A percentile compares a stretch with the other conserved stretches of the same genome.
Evolutionary conservation across 2,797 vertebrate genomes (phyloP).

Genomic region (Pteropus rufus): DNA sequence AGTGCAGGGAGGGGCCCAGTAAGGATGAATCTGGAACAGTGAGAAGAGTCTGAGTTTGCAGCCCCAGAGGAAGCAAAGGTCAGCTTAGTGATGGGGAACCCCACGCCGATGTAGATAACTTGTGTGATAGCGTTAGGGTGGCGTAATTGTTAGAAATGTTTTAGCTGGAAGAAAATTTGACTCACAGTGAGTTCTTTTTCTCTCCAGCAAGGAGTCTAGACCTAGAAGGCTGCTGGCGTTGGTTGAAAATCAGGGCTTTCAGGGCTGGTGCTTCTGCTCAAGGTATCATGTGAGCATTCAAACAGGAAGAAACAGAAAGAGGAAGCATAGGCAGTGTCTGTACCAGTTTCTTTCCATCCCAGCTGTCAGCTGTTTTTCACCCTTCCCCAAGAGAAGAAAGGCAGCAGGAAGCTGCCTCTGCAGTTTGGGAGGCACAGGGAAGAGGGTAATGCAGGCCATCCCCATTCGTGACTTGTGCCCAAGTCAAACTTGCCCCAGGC

Average conservation of each 20-base stretch:
- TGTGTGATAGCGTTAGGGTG: not conserved
- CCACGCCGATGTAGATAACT: rapidly evolving
- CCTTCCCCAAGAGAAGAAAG: not conserved
- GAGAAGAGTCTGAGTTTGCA: not conserved
- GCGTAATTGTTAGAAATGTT: not conserved
- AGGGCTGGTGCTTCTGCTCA: not conserved
- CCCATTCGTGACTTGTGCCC: rapidly evolving
- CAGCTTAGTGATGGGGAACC: not conserved
- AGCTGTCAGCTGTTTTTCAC: not conserved
- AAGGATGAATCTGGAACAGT: not conserved
- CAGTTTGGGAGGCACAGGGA: rapidly evolving
- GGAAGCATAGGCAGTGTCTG: not conserved
- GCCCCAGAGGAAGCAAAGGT: not conserved
- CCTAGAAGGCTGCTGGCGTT: not conserved
- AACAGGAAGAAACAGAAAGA: not conserved
- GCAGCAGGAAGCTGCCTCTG: not conserved
- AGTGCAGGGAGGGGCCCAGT: rapidly evolving
- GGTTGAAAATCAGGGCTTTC: not conserved
- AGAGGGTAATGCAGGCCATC: not conserved
- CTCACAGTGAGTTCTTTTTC: not conserved
- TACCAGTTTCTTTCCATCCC: not conserved
- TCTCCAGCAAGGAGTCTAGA: not conserved
- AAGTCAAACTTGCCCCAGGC: not conserved
- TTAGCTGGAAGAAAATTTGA: not conserved
- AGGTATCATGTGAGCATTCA: not conserved